These are phyloP conservation scores for Heliconius hermathena DNA, from an alignment of 1,140 invertebrate species.

Conservation along the genomic window DNA sequence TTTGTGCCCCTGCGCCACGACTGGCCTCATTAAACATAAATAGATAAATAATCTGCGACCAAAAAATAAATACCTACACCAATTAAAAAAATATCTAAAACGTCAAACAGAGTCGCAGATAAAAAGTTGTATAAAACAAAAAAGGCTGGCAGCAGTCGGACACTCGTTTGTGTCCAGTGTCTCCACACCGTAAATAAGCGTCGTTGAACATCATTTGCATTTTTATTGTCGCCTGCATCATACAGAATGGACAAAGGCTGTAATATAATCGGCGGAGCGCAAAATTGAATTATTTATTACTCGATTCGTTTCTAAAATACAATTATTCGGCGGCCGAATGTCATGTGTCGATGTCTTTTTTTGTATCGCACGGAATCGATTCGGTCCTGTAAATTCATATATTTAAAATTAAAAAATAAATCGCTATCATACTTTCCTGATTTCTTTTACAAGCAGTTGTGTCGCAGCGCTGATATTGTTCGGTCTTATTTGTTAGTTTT, in stretches of 20 bases:
- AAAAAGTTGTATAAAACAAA: conserved; percentile 27
- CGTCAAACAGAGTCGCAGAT: conserved; percentile 2
- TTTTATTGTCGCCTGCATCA: conserved; percentile 76
- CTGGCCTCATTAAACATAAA: background rate
- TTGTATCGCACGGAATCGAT: conserved; percentile 61
- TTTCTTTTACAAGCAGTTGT: conserved; percentile 65
- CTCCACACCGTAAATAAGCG: conserved; percentile 69
- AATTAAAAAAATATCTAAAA: conserved; percentile 12
- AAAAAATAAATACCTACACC: background rate
- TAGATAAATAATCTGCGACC: background rate
- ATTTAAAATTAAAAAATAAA: conserved; percentile 58
- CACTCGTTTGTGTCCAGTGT: conserved; percentile 59
- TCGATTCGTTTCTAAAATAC: conserved; percentile 68
- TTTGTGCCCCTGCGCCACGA: background rate
- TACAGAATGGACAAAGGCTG: conserved; percentile 68
- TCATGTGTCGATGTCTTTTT: conserved; percentile 61
- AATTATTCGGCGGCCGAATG: conserved; percentile 70
- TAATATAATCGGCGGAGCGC: conserved; percentile 71
- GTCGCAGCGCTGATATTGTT: conserved; percentile 57
- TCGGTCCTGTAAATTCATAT: conserved; percentile 64
- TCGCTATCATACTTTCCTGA: conserved; percentile 62
- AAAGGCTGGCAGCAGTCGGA: conserved; percentile 39
- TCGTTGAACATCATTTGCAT: conserved; percentile 73
- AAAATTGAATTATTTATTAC: conserved; percentile 80
- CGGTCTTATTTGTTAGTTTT: conserved; percentile 57